Evolutionary conservation across 2,113 vertebrate genomes (phyloP).

Genomic region (Prochilodus magdalenae): DNA sequence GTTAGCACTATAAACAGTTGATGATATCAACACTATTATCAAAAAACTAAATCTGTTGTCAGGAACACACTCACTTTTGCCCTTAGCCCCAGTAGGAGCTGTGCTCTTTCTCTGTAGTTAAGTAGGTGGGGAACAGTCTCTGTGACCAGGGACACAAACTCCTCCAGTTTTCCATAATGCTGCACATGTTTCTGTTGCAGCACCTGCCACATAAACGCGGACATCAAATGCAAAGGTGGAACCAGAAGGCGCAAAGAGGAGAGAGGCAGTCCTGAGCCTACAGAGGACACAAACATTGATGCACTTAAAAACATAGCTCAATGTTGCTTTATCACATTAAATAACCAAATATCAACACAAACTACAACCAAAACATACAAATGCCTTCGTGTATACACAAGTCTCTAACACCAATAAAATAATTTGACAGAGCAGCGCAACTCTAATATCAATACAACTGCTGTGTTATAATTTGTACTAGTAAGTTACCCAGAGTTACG

Average conservation of each 20-base stretch:
- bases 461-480: too few species aligned
- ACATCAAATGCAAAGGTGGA: slow-evolving; percentile 60
- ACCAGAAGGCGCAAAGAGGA: slow-evolving; percentile 52
- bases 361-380: too few species aligned
- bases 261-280: slow-evolving; percentile 27
- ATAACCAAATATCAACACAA: background rate
- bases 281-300: background rate
- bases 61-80: slow-evolving; percentile 68
- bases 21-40: too few species aligned
- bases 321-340: background rate
- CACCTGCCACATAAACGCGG: slow-evolving; percentile 67
- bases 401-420: too few species aligned
- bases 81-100: slow-evolving; percentile 72
- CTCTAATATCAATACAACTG: too few species aligned
- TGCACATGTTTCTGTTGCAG: slow-evolving; percentile 56
- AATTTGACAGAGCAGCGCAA: too few species aligned
- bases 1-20: too few species aligned
- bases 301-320: background rate
- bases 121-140: slow-evolving; percentile 67
- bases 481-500: background rate
- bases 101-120: slow-evolving; percentile 67
- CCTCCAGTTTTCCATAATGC: slow-evolving; percentile 67
- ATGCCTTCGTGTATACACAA: too few species aligned
- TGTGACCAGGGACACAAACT: slow-evolving; percentile 67
- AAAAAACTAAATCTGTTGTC: background rate